Evolutionary conservation across 1,140 invertebrate genomes (phyloP).

Genomic region (Trissolcus basalis): DNA sequence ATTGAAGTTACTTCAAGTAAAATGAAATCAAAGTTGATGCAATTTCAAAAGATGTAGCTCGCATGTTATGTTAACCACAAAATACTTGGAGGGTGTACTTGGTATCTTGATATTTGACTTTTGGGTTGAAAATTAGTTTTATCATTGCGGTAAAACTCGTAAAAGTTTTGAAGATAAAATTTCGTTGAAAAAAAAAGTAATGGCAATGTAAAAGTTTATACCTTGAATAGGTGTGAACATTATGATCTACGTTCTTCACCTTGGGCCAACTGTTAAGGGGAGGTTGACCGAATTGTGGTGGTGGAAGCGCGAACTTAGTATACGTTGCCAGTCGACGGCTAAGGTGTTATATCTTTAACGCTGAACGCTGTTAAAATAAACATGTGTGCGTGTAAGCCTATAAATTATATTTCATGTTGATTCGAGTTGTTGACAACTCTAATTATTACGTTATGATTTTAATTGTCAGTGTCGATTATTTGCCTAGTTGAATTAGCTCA

Average conservation of each 20-base stretch:
- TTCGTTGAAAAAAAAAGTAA: no score
- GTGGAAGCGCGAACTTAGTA: constrained; percentile 42
- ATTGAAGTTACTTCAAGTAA: no score
- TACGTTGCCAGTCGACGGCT: constrained; percentile 55
- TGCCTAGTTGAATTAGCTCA: neutral
- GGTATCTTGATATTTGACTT: no score
- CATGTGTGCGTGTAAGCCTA: constrained; percentile 20
- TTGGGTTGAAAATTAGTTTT: no score
- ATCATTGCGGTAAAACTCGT: no score
- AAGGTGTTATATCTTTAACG: constrained; percentile 56
- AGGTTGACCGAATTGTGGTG: constrained; percentile 48
- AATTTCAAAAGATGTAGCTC: no score
- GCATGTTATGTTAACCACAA: no score
- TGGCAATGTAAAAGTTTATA: no score
- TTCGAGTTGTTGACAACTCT: constrained; percentile 11
- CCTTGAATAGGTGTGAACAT: constrained; percentile 30
- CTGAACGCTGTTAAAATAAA: constrained; percentile 27
- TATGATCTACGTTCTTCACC: constrained; percentile 47
- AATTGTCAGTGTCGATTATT: neutral
- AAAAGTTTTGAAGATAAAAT: no score
- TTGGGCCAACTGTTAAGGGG: constrained; percentile 49
- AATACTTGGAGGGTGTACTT: no score
- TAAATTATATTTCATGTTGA: constrained; percentile 22
- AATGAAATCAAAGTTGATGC: no score
- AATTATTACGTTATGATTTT: constrained; percentile 28